These are phyloP conservation scores for Actinia tenebrosa DNA, from an alignment of 64 coral and sea anemone species.

Conservation along the genomic window DNA sequence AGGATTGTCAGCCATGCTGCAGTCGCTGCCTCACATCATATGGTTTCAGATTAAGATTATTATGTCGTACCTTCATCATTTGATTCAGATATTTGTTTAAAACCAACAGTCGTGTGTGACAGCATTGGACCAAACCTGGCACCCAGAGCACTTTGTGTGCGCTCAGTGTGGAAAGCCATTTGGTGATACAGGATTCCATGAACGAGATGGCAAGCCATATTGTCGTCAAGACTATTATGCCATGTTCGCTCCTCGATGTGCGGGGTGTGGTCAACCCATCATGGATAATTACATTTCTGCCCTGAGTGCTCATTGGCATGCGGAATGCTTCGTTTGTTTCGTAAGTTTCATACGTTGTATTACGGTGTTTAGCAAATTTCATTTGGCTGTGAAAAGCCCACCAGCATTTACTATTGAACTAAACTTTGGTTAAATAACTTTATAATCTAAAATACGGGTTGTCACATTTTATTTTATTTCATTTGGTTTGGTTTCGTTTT, in stretches of 20 bases:
- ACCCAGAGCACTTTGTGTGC: slow-evolving; percentile 98
- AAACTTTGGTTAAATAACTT: too few relatives aligned
- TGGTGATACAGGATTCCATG: slow-evolving; percentile 97
- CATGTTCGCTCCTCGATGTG: slow-evolving; percentile 95
- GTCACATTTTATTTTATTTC: too few relatives aligned
- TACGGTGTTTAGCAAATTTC: too few relatives aligned
- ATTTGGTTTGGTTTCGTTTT: too few relatives aligned
- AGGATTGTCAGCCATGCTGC: too few relatives aligned
- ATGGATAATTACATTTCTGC: slow-evolving; percentile 99
- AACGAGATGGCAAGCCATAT: slow-evolving; percentile 94
- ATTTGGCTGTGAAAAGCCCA: too few relatives aligned
- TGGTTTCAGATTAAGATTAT: too few relatives aligned
- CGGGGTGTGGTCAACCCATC: slow-evolving; percentile 93
- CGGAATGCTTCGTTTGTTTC: slow-evolving; percentile 91
- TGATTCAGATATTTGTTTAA: background rate
- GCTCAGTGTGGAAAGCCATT: slow-evolving; percentile 77
- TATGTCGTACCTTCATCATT: background rate
- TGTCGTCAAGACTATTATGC: slow-evolving; percentile 97
- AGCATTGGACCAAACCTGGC: slow-evolving; percentile 97
- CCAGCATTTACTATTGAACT: too few relatives aligned
- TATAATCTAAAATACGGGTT: too few relatives aligned
- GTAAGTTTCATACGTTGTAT: slow-evolving; percentile 48
- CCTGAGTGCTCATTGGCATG: slow-evolving; percentile 93
- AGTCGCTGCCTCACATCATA: too few relatives aligned
- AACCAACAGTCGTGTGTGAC: slow-evolving; percentile 89